phyloP scores from a whole-genome alignment of 1,140 invertebrate species.

The Drosophila arizonae region DNA sequence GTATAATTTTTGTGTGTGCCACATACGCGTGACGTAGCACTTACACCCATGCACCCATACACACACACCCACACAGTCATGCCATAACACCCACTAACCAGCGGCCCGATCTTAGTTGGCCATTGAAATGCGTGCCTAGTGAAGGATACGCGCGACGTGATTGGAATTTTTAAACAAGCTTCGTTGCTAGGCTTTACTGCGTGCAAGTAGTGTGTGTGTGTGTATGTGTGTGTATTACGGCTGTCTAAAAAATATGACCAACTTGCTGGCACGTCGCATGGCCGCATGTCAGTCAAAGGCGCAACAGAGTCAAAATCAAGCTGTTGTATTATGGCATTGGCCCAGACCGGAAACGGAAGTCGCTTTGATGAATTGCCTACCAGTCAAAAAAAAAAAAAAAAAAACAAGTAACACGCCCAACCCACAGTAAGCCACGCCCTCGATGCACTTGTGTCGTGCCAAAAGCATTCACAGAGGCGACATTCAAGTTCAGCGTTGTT shows the following conservation, averaged over 20 bases:
- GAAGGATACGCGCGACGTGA: slow-evolving; percentile 76
- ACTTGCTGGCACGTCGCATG: slow-evolving; percentile 54
- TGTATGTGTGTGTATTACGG: not conserved
- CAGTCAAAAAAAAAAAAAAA: not conserved
- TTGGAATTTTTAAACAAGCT: slow-evolving; percentile 65
- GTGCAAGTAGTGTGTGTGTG: not conserved
- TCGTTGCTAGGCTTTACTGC: slow-evolving; percentile 26
- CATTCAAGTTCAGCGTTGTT: slow-evolving; percentile 46
- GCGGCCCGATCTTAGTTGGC: slow-evolving; percentile 41
- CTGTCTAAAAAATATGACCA: slow-evolving; percentile 59
- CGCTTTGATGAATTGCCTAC: slow-evolving; percentile 62
- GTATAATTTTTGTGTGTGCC: slow-evolving; percentile 15
- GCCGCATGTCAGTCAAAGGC: slow-evolving; percentile 50
- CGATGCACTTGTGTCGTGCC: not conserved
- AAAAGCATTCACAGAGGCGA: slow-evolving; percentile 12
- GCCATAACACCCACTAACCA: slow-evolving; percentile 4
- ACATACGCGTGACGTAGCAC: slow-evolving; percentile 21
- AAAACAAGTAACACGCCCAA: not conserved
- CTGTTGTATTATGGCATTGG: slow-evolving; percentile 47
- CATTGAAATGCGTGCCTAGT: slow-evolving; percentile 80
- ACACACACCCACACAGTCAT: not conserved
- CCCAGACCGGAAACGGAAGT: slow-evolving; percentile 68
- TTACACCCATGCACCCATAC: not conserved
- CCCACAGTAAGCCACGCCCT: not conserved
- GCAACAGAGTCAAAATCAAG: slow-evolving; percentile 55